Percentiles rank a stretch among this genome's conserved stretches.
phyloP scores from a whole-genome alignment of 2,888 invertebrate species.

The Sminthurides aquaticus region DNA sequence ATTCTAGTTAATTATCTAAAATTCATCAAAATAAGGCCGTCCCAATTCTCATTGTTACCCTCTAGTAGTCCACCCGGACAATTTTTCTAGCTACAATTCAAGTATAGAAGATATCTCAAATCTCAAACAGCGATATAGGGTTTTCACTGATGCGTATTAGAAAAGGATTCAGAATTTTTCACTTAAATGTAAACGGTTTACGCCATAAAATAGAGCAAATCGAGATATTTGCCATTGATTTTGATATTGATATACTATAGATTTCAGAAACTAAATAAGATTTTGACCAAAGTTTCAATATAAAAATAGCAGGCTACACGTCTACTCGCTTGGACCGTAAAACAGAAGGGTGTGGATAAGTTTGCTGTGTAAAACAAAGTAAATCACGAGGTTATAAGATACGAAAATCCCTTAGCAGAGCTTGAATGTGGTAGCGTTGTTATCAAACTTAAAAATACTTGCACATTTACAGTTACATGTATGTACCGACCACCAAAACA shows the following conservation, averaged over 20 bases:
- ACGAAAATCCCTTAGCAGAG: not conserved
- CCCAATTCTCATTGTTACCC: too few species aligned
- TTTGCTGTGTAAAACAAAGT: not conserved
- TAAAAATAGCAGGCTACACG: not conserved
- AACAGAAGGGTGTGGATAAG: not conserved
- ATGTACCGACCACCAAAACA: not conserved
- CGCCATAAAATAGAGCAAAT: not conserved
- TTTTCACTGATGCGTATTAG: too few species aligned
- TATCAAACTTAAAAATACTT: not conserved
- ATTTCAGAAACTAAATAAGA: not conserved
- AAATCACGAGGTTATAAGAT: not conserved
- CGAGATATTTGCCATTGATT: not conserved
- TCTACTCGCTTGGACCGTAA: not conserved
- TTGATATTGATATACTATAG: not conserved
- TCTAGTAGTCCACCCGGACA: not conserved
- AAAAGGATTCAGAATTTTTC: too few species aligned
- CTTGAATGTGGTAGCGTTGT: not conserved
- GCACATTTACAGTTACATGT: not conserved
- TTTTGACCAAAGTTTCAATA: not conserved
- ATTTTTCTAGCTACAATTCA: too few species aligned
- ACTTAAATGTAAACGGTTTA: not conserved
- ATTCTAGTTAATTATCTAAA: too few species aligned
- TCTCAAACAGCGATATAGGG: too few species aligned
- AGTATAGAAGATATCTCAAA: too few species aligned
- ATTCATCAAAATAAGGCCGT: too few species aligned